Conservation (phyloP, 2,113 vertebrate species). For the Microcebus lehilahytsara region DNA sequence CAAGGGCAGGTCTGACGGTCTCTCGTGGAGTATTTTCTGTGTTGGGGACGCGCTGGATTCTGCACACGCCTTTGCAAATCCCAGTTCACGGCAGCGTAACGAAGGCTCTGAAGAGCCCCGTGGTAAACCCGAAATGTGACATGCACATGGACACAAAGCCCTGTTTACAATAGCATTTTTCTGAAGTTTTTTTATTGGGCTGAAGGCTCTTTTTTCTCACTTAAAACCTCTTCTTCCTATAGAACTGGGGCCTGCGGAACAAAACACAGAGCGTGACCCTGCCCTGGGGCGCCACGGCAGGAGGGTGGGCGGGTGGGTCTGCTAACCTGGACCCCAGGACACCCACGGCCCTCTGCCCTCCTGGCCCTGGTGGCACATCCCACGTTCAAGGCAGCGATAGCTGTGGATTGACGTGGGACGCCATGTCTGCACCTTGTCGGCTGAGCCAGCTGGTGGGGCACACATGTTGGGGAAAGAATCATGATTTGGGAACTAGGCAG, state of each 20-base stretch:
- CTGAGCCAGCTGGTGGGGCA: background rate
- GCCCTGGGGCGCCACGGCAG: background rate
- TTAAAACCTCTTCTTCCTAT: background rate
- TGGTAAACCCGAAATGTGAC: background rate
- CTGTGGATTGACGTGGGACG: no score
- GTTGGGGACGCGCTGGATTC: background rate
- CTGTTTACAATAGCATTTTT: background rate
- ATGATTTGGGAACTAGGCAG: background rate
- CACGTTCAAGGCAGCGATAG: background rate
- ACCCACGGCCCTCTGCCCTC: background rate
- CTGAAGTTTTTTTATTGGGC: background rate
- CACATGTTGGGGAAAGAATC: no score
- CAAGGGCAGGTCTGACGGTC: background rate
- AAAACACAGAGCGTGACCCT: background rate
- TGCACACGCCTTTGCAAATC: background rate
- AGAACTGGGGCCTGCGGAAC: background rate
- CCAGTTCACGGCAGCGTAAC: no score
- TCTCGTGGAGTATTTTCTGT: background rate
- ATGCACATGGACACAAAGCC: background rate
- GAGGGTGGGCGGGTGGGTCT: background rate
- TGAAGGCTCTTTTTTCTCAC: background rate
- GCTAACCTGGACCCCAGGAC: background rate
- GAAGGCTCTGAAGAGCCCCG: background rate
- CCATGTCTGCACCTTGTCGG: no score
- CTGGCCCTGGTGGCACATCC: background rate